Percentiles rank a stretch among this genome's conserved stretches.
These are phyloP conservation scores for Pseudococcus viburni DNA, from an alignment of 2,888 invertebrate species.

Conservation along the genomic window DNA sequence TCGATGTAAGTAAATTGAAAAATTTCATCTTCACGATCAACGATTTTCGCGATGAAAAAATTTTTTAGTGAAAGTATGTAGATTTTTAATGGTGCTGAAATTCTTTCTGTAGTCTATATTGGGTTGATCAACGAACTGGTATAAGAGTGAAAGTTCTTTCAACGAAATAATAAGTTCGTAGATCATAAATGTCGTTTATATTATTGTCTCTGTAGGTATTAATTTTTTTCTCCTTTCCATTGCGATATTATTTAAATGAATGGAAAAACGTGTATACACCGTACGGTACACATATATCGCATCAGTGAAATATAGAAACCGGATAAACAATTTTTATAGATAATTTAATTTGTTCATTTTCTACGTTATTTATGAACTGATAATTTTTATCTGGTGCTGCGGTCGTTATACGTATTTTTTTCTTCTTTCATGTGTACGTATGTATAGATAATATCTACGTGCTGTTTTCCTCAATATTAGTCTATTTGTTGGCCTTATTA, in stretches of 20 bases:
- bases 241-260: constrained; percentile 10
- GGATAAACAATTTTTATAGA: constrained; percentile 54
- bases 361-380: constrained; percentile 50
- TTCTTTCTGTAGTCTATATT: constrained; percentile 34
- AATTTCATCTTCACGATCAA: not conserved
- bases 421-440: not conserved
- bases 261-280: constrained; percentile 16
- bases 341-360: constrained; percentile 55
- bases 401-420: constrained; percentile 44
- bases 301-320: constrained; percentile 47
- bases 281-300: not conserved
- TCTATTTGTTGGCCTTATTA: constrained; percentile 51
- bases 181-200: constrained; percentile 51
- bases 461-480: constrained; percentile 28
- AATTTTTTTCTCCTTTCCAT: constrained; percentile 25
- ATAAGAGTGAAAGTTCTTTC: constrained; percentile 42
- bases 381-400: constrained; percentile 46
- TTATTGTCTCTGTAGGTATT: constrained; percentile 45
- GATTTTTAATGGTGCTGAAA: constrained; percentile 43
- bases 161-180: constrained; percentile 49
- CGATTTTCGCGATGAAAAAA: not conserved
- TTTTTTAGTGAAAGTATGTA: constrained; percentile 40
- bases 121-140: constrained; percentile 49
- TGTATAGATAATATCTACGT: not conserved
- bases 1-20: not conserved